Evolutionary conservation across 2,113 vertebrate species (phyloP), one percentile per base, ranked within the genome.

Genomic region (Brevimyrus niger): DNA sequence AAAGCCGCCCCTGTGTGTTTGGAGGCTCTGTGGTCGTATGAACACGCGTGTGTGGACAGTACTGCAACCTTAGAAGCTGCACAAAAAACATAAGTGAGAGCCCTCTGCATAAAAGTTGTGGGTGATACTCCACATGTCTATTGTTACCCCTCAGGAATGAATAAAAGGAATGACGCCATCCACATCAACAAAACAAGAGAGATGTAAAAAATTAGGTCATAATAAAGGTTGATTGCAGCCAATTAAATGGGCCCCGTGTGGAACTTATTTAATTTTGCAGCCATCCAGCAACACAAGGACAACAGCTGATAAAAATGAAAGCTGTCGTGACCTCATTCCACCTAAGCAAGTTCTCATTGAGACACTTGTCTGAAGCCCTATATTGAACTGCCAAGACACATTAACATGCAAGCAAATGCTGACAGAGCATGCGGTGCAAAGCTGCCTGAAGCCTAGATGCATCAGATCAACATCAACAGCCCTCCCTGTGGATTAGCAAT

Each of bases 221-320:
- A 82, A 90, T 87, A 69, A 17, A 21, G 44, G 47, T 31, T 90
- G 86, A 88, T 83, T 90, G 89, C 86, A 88, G 69, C 47, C 51
- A 90, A 90, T 88, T 90, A 88, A 47, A 90, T n/a, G 7, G 2
- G 73, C 50, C 73, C 89, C 85, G 61, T 38, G 47, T 82, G 86
- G 86, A 82, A 90, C n/a, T 50, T 90, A 48, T 90, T 58, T 69
- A 88, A 90, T 90, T 55, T 83, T 88, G 55, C 50, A 55, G 23
- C 89, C 80, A 80, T 55, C 87, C 23, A 53, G 53, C 42, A 88
- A 46, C 89, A 90, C 61, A 38, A 82, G 44, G n/a, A 51, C 44
- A 53, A 90, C 31, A 58, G 85, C 21, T 35, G 86, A 80, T 35
- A 61, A 50, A 46, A 58, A 87, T 87, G 4, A 82, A 46, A 27